Conservation (phyloP, 2,797 vertebrate genomes). For the Thaleichthys pacificus region DNA sequence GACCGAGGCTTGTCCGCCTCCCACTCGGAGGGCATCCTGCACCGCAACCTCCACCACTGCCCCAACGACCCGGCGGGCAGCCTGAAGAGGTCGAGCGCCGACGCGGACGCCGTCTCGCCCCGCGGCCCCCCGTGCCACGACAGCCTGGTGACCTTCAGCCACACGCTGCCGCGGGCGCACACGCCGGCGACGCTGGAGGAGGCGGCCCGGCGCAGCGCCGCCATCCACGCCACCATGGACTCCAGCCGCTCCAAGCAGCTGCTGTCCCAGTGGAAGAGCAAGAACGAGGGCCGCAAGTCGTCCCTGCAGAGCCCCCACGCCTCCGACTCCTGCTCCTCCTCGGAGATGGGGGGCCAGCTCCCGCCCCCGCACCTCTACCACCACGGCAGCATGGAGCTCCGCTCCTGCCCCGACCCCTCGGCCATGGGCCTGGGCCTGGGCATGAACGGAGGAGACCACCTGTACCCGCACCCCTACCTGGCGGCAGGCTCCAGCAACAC, state of each 20-base stretch:
- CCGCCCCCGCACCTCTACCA: slow-evolving; percentile 73
- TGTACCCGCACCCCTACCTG: slow-evolving; percentile 62
- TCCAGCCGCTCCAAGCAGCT: slow-evolving; percentile 94
- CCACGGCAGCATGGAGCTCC: slow-evolving; percentile 85
- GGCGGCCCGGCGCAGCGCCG: slow-evolving; percentile 83
- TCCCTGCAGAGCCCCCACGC: slow-evolving; percentile 87
- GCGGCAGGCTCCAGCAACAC: slow-evolving; percentile 78
- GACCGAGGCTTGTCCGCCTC: slow-evolving; percentile 80
- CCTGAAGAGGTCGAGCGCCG: slow-evolving; percentile 82
- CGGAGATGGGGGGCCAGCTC: slow-evolving; percentile 18
- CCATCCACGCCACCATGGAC: slow-evolving; percentile 93
- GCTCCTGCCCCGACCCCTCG: slow-evolving; percentile 84
- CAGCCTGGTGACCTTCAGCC: slow-evolving; percentile 91
- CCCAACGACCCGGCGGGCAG: slow-evolving; percentile 68
- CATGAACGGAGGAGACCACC: slow-evolving; percentile 54
- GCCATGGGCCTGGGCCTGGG: slow-evolving; percentile 82
- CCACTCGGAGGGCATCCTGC: slow-evolving; percentile 83
- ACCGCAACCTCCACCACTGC: slow-evolving; percentile 72
- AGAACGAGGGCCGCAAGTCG: slow-evolving; percentile 88
- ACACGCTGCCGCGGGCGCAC: slow-evolving; percentile 93
- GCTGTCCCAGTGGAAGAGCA: slow-evolving; percentile 96
- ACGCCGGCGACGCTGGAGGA: slow-evolving; percentile 86
- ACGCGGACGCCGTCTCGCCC: slow-evolving; percentile 83
- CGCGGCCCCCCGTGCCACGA: slow-evolving; percentile 86
- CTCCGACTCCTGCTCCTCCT: slow-evolving; percentile 59